These are phyloP conservation scores for Anguilla anguilla DNA, from an alignment of 2,797 vertebrate species.

Conservation along the genomic window DNA sequence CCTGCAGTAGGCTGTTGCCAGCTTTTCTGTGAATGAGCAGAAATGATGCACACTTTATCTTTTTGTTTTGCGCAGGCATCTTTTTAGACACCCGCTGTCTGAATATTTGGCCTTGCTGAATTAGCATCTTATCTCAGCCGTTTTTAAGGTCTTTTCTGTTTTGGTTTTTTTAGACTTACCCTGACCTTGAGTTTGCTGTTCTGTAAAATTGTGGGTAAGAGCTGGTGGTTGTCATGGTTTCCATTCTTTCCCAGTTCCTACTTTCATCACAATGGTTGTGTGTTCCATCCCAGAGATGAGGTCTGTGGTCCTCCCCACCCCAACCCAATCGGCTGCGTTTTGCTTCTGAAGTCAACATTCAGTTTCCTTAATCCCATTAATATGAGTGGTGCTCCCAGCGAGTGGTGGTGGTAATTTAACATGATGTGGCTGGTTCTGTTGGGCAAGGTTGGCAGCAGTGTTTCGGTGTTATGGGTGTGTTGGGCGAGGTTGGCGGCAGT, in stretches of 20 bases:
- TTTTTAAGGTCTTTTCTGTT: not conserved
- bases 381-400: no score
- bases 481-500: no score
- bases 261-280: slow-evolving; percentile 53
- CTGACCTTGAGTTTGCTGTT: slow-evolving; percentile 9
- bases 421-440: no score
- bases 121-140: not conserved
- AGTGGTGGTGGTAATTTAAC: no score
- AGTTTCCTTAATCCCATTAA: no score
- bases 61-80: not conserved
- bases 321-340: no score
- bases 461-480: no score
- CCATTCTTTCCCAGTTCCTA: slow-evolving; percentile 63
- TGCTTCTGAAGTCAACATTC: no score
- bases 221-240: slow-evolving; percentile 71
- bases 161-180: not conserved
- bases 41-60: not conserved
- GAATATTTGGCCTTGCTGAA: not conserved
- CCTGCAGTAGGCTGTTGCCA: not conserved
- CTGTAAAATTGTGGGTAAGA: slow-evolving; percentile 21
- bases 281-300: slow-evolving; percentile 16
- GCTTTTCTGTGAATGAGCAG: not conserved
- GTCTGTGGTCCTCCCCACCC: slow-evolving; percentile 32
- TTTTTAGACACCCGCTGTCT: not conserved
- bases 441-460: no score